Percentiles rank a stretch among this genome's conserved stretches.
These are phyloP conservation scores for Lates japonicus DNA, from an alignment of 2,797 vertebrate species.

Conservation along the genomic window DNA sequence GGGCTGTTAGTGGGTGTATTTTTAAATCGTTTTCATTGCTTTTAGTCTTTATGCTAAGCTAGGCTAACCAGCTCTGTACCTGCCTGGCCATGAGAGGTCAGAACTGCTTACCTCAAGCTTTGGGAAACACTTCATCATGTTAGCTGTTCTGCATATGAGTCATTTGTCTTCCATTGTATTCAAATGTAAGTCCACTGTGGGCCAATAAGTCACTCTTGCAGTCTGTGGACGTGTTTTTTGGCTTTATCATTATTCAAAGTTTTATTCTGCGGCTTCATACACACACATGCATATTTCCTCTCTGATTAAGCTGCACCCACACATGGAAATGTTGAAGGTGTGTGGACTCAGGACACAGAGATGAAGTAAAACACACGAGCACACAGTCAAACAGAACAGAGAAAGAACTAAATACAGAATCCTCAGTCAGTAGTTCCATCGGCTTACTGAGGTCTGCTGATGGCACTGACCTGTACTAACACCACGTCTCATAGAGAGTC, in stretches of 20 bases:
- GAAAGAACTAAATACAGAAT: neutral
- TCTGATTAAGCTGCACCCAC: neutral
- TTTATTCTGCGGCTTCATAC: neutral
- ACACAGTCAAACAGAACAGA: slow-evolving; percentile 1
- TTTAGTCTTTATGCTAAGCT: no score
- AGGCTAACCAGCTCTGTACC: no score
- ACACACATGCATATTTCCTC: neutral
- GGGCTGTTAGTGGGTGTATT: no score
- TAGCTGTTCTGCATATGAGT: no score
- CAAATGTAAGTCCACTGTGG: neutral
- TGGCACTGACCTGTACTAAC: neutral
- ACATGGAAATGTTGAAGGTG: neutral
- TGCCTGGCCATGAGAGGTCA: neutral
- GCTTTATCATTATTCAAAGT: neutral
- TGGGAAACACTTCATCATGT: no score
- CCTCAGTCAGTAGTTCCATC: neutral
- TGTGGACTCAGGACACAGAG: slow-evolving; percentile 2
- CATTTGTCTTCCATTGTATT: neutral
- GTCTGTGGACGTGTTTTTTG: neutral
- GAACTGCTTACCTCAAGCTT: no score
- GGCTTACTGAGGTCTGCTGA: neutral
- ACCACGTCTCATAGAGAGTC: neutral
- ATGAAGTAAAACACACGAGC: neutral
- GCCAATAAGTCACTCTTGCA: neutral
- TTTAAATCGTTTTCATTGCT: no score